Evolutionary conservation across 2,113 vertebrate species (phyloP).

Genomic region (Puntigrus tetrazona): DNA sequence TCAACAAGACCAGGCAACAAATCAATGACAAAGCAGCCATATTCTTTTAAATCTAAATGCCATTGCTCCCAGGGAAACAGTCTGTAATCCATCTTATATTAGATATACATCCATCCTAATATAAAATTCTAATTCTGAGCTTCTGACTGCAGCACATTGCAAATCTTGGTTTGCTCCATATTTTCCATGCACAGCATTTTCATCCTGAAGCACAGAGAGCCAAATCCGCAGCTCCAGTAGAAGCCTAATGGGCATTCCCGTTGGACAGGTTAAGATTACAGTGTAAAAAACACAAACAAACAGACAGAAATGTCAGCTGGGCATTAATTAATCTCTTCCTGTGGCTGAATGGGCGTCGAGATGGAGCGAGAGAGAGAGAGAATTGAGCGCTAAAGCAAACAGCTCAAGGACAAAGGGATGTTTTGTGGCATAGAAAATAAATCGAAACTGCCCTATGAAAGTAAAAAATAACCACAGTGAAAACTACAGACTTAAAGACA

Average conservation of each 20-base stretch:
- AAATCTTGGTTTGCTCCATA: not conserved
- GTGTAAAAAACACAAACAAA: constrained; percentile 47
- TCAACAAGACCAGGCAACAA: constrained; percentile 26
- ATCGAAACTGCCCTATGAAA: constrained; percentile 34
- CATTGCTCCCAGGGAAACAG: not conserved
- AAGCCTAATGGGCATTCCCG: constrained; percentile 46
- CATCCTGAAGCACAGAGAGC: not conserved
- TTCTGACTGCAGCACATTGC: not conserved
- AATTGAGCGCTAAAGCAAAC: constrained; percentile 21
- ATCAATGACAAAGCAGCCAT: constrained; percentile 36
- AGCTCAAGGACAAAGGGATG: constrained; percentile 41
- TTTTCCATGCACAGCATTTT: constrained; percentile 26
- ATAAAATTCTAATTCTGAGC: constrained; percentile 8
- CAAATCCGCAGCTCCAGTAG: not conserved
- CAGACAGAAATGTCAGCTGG: constrained; percentile 52
- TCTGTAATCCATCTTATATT: constrained; percentile 1
- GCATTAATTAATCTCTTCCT: constrained; percentile 53
- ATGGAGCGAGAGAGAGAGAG: constrained; percentile 2
- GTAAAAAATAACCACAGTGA: constrained; percentile 8
- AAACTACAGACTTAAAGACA: constrained; percentile 8
- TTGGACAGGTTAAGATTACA: constrained; percentile 51
- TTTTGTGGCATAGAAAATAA: constrained; percentile 25
- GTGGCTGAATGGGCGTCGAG: constrained; percentile 5
- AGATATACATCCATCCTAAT: constrained; percentile 8
- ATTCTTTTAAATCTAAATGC: constrained; percentile 2